Base-by-base conservation (phyloP, 2,888 invertebrate species). In the Schrankia costaestrigalis region DNA sequence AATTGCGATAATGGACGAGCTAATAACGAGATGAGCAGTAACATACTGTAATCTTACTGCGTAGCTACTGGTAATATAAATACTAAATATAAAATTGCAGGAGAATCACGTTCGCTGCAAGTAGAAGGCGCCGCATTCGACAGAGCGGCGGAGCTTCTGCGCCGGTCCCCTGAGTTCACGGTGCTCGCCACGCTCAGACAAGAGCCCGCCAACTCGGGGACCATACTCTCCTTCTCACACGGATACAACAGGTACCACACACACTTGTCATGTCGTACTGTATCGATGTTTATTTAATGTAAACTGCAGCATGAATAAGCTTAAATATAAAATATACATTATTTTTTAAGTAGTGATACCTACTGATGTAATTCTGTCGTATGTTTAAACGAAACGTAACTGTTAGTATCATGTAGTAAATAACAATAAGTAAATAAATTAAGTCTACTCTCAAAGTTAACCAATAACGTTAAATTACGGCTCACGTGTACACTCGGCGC, bases 161-260 rank as follows among this genome's bases (percentile, higher is more conserved):
- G 91, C 44, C 89, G 90, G 68, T 93, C 92, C 63, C 90, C 93
- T 40, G 95, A 95, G 87, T 94, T 95, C 87, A 95, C 95, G 43
- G 89, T 95, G 69, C 90, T 94, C 57, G 94, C 94, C 36, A 89
- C 92, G 63, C 83, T 95, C 46, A 90, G 91, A 44, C 95, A 95
- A 80, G 94, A 95, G 78, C 91, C 92, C 56, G 92, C 92, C 63
- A 95, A 95, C 88, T 92, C 93, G 48, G 95, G 95, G 71, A 93
- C 94, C 57, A 93, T 95, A 63, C 89, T 95, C 60, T 93, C 95
- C 63, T 94, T 95, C 86, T 93, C 94, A 45, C 93, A 93, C 79
- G 94, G 94, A 68, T 91, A 91, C 81, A 93, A 93, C 89, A 93
- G 93, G 93, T 92, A 87, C 26, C 36, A n/a, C 11, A 18, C 11